These are phyloP conservation scores for Umimayanthus kanabou DNA, from an alignment of 92 coral and sea anemone genomes.

Conservation along the genomic window DNA sequence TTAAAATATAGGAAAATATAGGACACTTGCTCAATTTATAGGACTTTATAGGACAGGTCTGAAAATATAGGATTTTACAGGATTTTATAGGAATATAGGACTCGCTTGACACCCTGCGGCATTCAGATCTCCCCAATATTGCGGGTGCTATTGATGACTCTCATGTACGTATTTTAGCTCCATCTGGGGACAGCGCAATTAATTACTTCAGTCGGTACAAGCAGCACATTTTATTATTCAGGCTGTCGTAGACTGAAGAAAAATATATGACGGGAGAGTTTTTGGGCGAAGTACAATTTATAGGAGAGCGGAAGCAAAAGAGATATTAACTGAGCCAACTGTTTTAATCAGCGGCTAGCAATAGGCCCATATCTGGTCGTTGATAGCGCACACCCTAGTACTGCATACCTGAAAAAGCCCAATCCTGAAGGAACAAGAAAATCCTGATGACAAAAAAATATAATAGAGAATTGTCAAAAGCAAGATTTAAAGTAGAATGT, in stretches of 20 bases:
- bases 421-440: conserved; percentile 46
- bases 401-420: conserved; percentile 42
- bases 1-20: too few relatives aligned
- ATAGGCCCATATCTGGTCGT: conserved; percentile 34
- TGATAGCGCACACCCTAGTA: conserved; percentile 42
- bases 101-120: too few relatives aligned
- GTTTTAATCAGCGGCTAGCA: conserved; percentile 12
- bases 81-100: too few relatives aligned
- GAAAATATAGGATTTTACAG: too few relatives aligned
- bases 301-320: conserved; percentile 27
- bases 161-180: conserved; percentile 33
- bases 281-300: conserved; percentile 33
- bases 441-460: conserved; percentile 32
- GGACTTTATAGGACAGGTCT: too few relatives aligned
- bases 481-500: conserved; percentile 45
- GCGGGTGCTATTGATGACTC: conserved; percentile 41
- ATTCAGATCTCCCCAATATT: conserved; percentile 19
- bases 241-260: conserved; percentile 29
- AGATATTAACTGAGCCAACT: conserved; percentile 37
- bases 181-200: conserved; percentile 27
- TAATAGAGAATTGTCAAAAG: conserved; percentile 29
- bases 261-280: conserved; percentile 33
- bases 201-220: conserved; percentile 40
- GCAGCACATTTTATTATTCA: conserved; percentile 38
- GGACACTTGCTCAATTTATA: too few relatives aligned